Base-by-base conservation (phyloP, 2,888 invertebrate genomes). In the Sipha maydis region DNA sequence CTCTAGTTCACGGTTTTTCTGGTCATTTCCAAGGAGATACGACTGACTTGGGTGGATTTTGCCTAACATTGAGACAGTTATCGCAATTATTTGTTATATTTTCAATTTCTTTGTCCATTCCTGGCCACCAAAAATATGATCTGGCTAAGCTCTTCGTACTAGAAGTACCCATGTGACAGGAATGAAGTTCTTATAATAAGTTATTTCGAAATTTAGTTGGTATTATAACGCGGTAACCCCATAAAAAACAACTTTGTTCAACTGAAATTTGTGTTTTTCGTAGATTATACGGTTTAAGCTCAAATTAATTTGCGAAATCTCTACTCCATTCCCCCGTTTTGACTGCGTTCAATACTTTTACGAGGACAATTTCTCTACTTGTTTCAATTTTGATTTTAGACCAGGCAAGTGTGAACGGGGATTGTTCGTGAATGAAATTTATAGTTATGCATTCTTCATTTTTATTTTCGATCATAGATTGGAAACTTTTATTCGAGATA, bases 371-470 rank as follows among this genome's bases (percentile, higher is more conserved):
- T 11, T 56, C 56, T 56, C 56, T 56, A 14, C 17, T 56, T 14
- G 67, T 77, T 76, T 83, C 83, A 41, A 73, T 83, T 83, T 83
- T 75, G 21, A 83, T 83, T 38, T 83, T 75, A 41, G 75, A 83
- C 83, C 73, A 73, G 34, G 73, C 73, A 8, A 83, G 11, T 41
- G 73, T 69, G n/a, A 83, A 83, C 21, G 54, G 48, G 19, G 73
- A 71, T 31, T 83, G 41, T 83, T 73, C 83, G 28, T 83, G 83
- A 54, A 83, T 73, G 21, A 69, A 83, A 54, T 83, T 83, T n/a
- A 82, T 0, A 48, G 11, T 41, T 28, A 71, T 48, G 31, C 82
- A 71, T 71, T 56, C 56, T 56, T 56, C 56, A 56, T 14, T 56
- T 56, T 56, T 14, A 56, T 9, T 56, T 56, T 56, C 17, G 56